These are phyloP conservation scores for Hypercompe scribonia DNA, from an alignment of 2,888 invertebrate genomes.

Conservation along the genomic window DNA sequence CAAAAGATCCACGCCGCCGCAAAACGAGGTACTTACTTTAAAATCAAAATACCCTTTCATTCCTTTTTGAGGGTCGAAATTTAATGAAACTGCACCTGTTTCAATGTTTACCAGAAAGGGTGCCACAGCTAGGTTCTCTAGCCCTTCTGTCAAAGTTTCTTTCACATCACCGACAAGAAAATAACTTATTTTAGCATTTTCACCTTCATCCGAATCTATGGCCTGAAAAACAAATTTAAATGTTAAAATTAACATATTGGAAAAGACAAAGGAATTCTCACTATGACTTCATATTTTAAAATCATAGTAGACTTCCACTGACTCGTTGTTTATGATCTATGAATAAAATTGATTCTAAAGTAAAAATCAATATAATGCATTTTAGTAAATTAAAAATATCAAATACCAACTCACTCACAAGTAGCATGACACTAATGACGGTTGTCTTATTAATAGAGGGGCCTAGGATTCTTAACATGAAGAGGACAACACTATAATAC, in stretches of 20 bases:
- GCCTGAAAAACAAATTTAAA: conserved; percentile 81
- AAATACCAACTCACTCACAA: too few relatives aligned
- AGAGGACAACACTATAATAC: too few relatives aligned
- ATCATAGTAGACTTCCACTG: neutral
- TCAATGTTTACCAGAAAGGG: conserved; percentile 94
- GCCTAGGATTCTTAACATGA: too few relatives aligned
- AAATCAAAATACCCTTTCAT: conserved; percentile 99
- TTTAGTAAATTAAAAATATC: neutral
- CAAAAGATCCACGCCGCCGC: too few relatives aligned
- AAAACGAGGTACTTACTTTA: conserved; percentile 83
- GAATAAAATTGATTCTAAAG: neutral
- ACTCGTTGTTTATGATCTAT: neutral
- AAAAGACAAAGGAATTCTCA: neutral
- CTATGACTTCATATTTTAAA: neutral
- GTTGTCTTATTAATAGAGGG: too few relatives aligned
- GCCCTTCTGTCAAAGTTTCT: conserved; percentile 93
- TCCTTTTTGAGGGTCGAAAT: conserved; percentile 97
- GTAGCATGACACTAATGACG: too few relatives aligned
- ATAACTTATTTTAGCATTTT: conserved; percentile 92
- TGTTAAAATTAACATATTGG: neutral
- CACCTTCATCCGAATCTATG: conserved; percentile 90
- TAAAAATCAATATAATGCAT: neutral
- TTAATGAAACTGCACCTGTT: conserved; percentile 94
- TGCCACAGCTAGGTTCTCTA: conserved; percentile 92
- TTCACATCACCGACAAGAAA: conserved; percentile 93